A percentile compares a stretch with the other conserved stretches of the same genome.
Evolutionary conservation across 2,797 vertebrate species (phyloP).

Genomic region (Tapera naevia): DNA sequence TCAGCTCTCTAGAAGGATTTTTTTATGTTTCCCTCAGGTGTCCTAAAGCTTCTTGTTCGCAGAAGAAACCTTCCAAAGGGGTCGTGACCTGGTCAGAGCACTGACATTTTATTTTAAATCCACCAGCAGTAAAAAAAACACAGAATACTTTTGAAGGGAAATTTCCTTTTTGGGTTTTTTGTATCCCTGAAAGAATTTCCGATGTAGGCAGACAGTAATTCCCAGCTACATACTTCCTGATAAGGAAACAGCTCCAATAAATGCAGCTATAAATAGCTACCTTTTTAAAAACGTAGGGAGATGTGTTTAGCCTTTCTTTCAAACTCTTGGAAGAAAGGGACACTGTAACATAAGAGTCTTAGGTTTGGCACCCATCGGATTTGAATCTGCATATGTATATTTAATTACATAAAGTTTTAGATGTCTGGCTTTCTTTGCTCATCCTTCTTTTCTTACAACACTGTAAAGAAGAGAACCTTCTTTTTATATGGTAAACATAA

Average conservation of each 20-base stretch:
- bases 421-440: background rate
- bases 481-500: background rate
- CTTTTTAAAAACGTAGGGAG: constrained; percentile 47
- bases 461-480: background rate
- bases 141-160: constrained; percentile 73
- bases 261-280: constrained; percentile 78
- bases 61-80: background rate
- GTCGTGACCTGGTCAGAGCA: constrained; percentile 21
- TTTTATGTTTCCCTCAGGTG: constrained; percentile 28
- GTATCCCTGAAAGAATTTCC: constrained; percentile 88
- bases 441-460: background rate
- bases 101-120: constrained; percentile 51
- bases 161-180: constrained; percentile 81
- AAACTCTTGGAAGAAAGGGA: constrained; percentile 1
- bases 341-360: background rate
- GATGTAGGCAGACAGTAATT: constrained; percentile 88
- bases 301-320: constrained; percentile 65
- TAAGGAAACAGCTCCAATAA: constrained; percentile 88
- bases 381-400: background rate
- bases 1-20: background rate
- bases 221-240: constrained; percentile 89
- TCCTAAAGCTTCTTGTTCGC: constrained; percentile 32
- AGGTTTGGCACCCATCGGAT: background rate
- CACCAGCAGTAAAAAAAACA: constrained; percentile 34
- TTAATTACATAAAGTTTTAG: background rate